Evolutionary conservation across 2,113 vertebrate species (phyloP).

Genomic region (Lycaon pictus): DNA sequence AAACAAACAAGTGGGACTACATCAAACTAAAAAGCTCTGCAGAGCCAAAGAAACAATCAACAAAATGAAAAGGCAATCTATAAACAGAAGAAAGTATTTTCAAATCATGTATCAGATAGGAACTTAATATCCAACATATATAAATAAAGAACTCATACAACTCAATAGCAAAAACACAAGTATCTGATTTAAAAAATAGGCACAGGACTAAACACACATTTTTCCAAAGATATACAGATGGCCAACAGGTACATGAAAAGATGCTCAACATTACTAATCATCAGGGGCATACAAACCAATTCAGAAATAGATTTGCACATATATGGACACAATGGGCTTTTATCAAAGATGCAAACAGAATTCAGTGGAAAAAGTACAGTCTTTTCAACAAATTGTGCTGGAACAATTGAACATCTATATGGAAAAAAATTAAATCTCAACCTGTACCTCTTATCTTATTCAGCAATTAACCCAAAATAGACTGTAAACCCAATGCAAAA

Average conservation of each 20-base stretch:
- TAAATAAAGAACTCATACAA: not conserved
- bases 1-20: not conserved
- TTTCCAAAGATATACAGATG: not conserved
- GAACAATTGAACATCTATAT: not conserved
- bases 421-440: not conserved
- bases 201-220: not conserved
- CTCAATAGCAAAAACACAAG: not conserved
- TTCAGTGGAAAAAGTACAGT: not conserved
- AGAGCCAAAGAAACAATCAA: not conserved
- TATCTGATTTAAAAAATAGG: not conserved
- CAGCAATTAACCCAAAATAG: not conserved
- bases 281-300: not conserved
- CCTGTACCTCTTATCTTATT: not conserved
- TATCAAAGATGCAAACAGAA: not conserved
- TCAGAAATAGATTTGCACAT: not conserved
- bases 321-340: not conserved
- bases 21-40: not conserved
- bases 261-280: not conserved
- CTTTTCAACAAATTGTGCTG: not conserved
- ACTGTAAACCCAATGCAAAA: not conserved
- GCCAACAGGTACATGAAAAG: not conserved
- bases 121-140: not conserved
- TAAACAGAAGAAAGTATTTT: not conserved
- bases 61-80: not conserved
- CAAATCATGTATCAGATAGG: not conserved